A percentile compares a stretch with the other conserved stretches of the same genome.
phyloP scores from a whole-genome alignment of 2,797 vertebrate species.

The Acanthiza pusilla region DNA sequence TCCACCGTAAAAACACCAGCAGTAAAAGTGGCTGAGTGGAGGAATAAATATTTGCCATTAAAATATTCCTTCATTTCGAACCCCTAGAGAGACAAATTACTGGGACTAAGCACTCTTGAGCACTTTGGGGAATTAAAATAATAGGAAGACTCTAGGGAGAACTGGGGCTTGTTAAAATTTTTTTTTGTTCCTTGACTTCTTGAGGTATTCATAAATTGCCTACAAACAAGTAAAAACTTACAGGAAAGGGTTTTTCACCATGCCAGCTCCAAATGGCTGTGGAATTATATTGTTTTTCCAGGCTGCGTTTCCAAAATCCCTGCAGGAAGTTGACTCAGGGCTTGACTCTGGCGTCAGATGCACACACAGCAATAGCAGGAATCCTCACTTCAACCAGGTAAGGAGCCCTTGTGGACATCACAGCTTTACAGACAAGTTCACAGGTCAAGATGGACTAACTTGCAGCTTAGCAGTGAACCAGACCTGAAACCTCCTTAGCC shows the following conservation, averaged over 20 bases:
- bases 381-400: neutral
- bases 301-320: conserved; percentile 46
- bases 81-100: conserved; percentile 1
- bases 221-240: conserved; percentile 49
- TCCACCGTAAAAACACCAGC: conserved; percentile 35
- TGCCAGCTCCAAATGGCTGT: conserved; percentile 46
- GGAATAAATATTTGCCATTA: conserved; percentile 27
- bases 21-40: conserved; percentile 13
- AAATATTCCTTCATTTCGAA: conserved; percentile 35
- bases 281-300: conserved; percentile 63
- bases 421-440: neutral
- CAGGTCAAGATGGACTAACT: neutral
- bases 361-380: neutral
- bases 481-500: neutral
- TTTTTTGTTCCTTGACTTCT: conserved; percentile 13
- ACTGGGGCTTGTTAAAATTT: neutral
- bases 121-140: conserved; percentile 26
- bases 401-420: neutral
- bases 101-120: neutral
- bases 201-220: conserved; percentile 56
- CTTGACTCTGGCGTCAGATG: neutral
- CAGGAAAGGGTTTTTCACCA: conserved; percentile 44
- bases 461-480: neutral
- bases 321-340: conserved; percentile 60
- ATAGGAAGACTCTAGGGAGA: neutral